Conservation (phyloP, 2,797 vertebrate species). For the Melanotaenia trifasciata region DNA sequence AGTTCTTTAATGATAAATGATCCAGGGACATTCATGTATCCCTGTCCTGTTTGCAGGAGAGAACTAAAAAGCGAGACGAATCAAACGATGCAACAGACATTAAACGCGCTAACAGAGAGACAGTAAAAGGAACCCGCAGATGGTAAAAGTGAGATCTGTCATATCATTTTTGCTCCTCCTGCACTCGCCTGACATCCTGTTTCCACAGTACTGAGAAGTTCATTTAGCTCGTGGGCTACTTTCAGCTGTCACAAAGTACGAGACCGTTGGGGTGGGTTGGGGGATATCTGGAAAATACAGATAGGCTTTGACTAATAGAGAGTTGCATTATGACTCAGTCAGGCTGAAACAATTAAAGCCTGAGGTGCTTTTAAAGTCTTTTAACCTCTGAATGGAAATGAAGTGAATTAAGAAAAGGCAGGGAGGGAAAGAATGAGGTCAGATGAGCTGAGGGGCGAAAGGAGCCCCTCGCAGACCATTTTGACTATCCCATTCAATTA, state of each 20-base stretch:
- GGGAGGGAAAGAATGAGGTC: conserved; percentile 61
- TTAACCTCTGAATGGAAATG: conserved; percentile 74
- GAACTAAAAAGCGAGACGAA: conserved; percentile 17
- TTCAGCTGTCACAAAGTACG: conserved; percentile 59
- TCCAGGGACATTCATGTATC: background rate
- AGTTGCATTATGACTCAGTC: conserved; percentile 73
- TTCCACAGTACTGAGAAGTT: conserved; percentile 51
- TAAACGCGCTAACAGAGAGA: conserved; percentile 18
- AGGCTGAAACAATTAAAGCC: conserved; percentile 75
- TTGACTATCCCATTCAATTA: conserved; percentile 67
- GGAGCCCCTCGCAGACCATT: conserved; percentile 36
- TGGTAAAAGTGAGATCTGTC: conserved; percentile 56
- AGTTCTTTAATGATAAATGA: no score
- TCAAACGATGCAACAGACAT: conserved; percentile 19
- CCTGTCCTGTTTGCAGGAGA: background rate
- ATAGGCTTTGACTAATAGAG: conserved; percentile 70
- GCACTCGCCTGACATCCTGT: conserved; percentile 54
- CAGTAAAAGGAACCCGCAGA: conserved; percentile 39
- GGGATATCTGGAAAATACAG: conserved; percentile 67
- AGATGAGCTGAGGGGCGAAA: conserved; percentile 47
- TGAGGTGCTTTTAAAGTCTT: conserved; percentile 77
- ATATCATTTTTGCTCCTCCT: conserved; percentile 48
- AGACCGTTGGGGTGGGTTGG: conserved; percentile 44
- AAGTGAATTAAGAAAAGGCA: conserved; percentile 63
- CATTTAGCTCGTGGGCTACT: conserved; percentile 67